Base-by-base conservation (phyloP, 2,888 invertebrate species). In the Rhyacophila evoluta region DNA sequence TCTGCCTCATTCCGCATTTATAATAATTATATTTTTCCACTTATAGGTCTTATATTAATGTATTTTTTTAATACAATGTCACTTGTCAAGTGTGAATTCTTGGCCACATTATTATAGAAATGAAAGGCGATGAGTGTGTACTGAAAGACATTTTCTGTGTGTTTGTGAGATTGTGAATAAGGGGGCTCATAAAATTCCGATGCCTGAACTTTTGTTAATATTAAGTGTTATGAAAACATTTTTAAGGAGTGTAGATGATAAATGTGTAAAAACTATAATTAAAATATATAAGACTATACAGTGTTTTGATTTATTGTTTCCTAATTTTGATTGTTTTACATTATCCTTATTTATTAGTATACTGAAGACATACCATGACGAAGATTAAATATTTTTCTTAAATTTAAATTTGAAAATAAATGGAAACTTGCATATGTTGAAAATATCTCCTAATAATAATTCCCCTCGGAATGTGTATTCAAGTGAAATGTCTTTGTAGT, bases 1-100 rank as follows among this genome's bases (percentile, higher is more conserved):
- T 76, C 39, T 69, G 70, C 76, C 41, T 71, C 76, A 76, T 76
- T 76, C 76, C 76, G 76, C 76, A 76, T 76, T 73, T 76, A 55
- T 71, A 71, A 38, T 69, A 71, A 76, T 12, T 28, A 29, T 76
- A 76, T 71, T 76, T 69, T 74, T 74, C 33, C 74, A 74, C 29
- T 41, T 15, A 12, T 55, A 55, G 12, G 55, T 55, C 55, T 55
- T 55, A 55, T 55, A 25, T 55, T 55, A 55, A 55, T 55, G 55
- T 55, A 55, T 55, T 55, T n/a, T 33, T 55, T 55, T 55, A 55
- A 19, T 55, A 55, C 55, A 55, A 55, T 55, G 55, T 55, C 55
- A 55, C 55, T 55, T 55, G 55, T 55, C 55, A 55, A 55, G 55
- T 39, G 55, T 55, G 55, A 55, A 55, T 55, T 55, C 55, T 55